phyloP scores from a whole-genome alignment of 1,140 invertebrate genomes.

The Polyergus mexicanus region DNA sequence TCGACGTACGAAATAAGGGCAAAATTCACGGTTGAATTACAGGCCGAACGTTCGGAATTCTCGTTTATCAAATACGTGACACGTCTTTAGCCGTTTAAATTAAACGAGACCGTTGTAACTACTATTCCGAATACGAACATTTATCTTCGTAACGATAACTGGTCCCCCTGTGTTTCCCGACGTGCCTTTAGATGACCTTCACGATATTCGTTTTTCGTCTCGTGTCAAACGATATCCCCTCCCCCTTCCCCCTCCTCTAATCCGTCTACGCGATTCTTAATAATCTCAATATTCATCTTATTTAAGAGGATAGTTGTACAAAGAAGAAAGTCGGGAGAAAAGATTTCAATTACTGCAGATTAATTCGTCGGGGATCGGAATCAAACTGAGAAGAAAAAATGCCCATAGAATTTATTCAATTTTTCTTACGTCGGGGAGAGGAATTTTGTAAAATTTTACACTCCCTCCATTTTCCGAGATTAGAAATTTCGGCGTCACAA shows the following conservation, averaged over 20 bases:
- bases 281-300: conserved; percentile 38
- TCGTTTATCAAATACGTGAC: conserved; percentile 62
- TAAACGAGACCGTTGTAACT: conserved; percentile 61
- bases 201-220: conserved; percentile 50
- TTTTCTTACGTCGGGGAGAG: neutral
- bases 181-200: conserved; percentile 52
- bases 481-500: neutral
- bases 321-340: too few species aligned
- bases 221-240: neutral
- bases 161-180: conserved; percentile 38
- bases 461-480: neutral
- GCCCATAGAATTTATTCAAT: neutral
- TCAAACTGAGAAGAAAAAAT: neutral
- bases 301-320: neutral
- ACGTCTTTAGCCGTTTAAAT: conserved; percentile 61
- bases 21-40: conserved; percentile 55
- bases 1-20: conserved; percentile 41
- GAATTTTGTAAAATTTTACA: neutral
- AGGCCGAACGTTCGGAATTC: conserved; percentile 47
- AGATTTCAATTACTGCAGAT: neutral
- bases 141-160: conserved; percentile 57
- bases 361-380: neutral
- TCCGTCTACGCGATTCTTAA: conserved; percentile 1
- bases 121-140: conserved; percentile 59
- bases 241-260: neutral